Evolutionary conservation across 2,797 vertebrate species (phyloP).

Genomic region (Naso thynnoides): DNA sequence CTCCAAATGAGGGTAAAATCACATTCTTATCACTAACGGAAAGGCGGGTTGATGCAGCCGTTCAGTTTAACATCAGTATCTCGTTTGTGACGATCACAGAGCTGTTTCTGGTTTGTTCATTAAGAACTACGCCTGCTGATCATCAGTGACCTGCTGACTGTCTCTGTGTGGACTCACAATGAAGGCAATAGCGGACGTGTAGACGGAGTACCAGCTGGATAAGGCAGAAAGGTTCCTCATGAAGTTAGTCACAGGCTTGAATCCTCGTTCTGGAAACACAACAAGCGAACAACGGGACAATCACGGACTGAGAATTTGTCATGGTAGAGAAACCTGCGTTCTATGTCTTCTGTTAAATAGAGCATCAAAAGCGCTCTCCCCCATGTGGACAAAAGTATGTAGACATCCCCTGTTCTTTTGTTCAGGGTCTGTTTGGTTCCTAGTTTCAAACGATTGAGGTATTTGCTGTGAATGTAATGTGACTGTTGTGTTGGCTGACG

Average conservation of each 20-base stretch:
- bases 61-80: too few species aligned
- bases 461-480: background rate
- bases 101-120: too few species aligned
- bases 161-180: conserved; percentile 87
- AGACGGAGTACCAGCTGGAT: conserved; percentile 96
- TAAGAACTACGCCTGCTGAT: too few species aligned
- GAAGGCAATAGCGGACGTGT: conserved; percentile 97
- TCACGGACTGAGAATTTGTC: background rate
- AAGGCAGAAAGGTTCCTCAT: conserved; percentile 96
- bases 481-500: background rate
- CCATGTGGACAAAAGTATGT: background rate
- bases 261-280: conserved; percentile 89
- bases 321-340: background rate
- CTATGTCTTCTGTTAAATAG: background rate
- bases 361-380: too few species aligned
- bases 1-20: too few species aligned
- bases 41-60: too few species aligned
- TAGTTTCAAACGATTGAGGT: background rate
- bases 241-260: conserved; percentile 96
- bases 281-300: background rate
- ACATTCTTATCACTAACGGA: too few species aligned
- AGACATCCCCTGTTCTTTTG: background rate
- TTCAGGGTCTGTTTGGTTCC: too few species aligned
- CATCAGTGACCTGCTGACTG: background rate
- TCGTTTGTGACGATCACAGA: too few species aligned